Base-by-base conservation (phyloP, 2,797 vertebrate genomes). In the Etheostoma perlongum region DNA sequence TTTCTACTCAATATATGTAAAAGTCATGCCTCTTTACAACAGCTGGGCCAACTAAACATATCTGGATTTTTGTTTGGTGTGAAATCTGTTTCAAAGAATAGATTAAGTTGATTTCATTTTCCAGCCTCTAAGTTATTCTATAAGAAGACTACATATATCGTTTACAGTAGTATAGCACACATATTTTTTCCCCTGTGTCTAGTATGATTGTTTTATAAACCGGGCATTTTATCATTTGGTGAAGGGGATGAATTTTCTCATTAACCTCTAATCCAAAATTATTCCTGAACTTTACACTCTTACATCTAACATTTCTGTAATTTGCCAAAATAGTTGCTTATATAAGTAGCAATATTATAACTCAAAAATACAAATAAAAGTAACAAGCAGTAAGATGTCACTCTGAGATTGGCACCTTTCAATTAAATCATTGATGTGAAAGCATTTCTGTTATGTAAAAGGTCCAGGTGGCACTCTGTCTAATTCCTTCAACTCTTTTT, bases 391-490 rank as follows among this genome's bases (percentile, higher is more conserved):
- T 63, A 13, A 49, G 13, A 15, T 36, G 42, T 47, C 60, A 30
- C 15, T 57, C 55, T 19, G 59, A 25, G 59, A 46, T 18, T 12
- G 9, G 8, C 10, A n/a, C 52, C 51, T 18, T 52, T 58, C 19
- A 19, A 8, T 47, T 55, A 36, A 57, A 47, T 44, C 57, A 48
- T 1, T 62, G 11, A 42, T 42, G 46, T 59, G 63, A 72, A 57
- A 47, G 14, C 8, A 36, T 36, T 51, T 49, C 54, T 48, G 27
- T 78, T 66, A 55, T 18, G 23, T 66, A 77, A 74, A 13, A 11
- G n/a, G 36, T 67, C 57, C 73, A 81, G 62, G 62, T 81, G 57
- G 73, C 5, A 0, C n/a, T 47, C 21, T 4, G 14, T 40, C 4
- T 72, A 68, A 68, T 54, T 64, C 74, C 40, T 51, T 36, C 60